A percentile compares a stretch with the other conserved stretches of the same genome.
Conservation (phyloP, 53 echinoderm and acorn worm genomes). For the Henricia sp. region DNA sequence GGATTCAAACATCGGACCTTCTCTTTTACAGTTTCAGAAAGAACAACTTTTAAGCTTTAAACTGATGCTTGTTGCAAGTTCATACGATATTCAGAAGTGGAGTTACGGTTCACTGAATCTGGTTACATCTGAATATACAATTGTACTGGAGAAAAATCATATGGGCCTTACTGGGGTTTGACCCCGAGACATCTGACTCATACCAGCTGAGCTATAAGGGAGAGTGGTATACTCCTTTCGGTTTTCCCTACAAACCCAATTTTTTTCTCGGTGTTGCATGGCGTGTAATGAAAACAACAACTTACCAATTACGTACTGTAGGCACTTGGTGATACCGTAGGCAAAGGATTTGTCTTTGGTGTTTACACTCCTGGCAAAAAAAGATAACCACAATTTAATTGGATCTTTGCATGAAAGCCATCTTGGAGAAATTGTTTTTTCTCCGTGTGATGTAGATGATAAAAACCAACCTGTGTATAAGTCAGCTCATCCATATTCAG, state of each 20-base stretch:
- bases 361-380: slow-evolving; percentile 57
- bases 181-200: neutral
- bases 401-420: neutral
- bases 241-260: too few species aligned
- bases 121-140: too few species aligned
- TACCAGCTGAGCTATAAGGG: neutral
- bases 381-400: neutral
- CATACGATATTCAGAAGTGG: too few species aligned
- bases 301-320: slow-evolving; percentile 45
- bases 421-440: too few species aligned
- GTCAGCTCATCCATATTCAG: too few species aligned
- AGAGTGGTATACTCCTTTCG: neutral
- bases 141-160: too few species aligned
- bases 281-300: neutral
- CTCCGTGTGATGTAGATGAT: too few species aligned
- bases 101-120: too few species aligned
- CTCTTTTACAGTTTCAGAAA: too few species aligned
- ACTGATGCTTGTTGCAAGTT: too few species aligned
- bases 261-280: neutral
- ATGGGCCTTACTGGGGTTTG: neutral
- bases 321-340: slow-evolving; percentile 36
- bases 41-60: too few species aligned
- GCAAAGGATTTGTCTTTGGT: slow-evolving; percentile 58
- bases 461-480: too few species aligned
- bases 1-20: neutral